Evolutionary conservation across 92 coral and sea anemone species (phyloP).

Genomic region (Phymanthus crucifer): DNA sequence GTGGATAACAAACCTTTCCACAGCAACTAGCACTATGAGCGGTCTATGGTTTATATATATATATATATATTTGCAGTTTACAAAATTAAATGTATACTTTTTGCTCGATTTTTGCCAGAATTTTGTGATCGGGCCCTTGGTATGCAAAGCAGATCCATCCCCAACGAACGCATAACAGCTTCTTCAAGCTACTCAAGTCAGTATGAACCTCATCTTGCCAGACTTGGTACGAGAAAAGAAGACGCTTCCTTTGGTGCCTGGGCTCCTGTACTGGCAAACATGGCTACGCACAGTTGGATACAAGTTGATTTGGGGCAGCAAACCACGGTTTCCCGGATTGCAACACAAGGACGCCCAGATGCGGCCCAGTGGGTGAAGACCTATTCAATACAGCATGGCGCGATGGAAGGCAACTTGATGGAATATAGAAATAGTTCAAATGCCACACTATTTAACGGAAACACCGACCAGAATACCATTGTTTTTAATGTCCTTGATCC

Average conservation of each 20-base stretch:
- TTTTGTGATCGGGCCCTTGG: not conserved
- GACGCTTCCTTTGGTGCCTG: not conserved
- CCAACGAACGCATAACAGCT: not conserved
- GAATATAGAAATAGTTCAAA: not conserved
- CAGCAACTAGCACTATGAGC: too few species aligned
- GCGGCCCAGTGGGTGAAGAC: not conserved
- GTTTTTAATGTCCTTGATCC: not conserved
- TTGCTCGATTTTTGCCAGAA: not conserved
- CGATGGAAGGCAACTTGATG: not conserved
- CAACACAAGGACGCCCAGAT: constrained; percentile 1
- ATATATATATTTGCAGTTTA: too few species aligned
- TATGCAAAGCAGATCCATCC: not conserved
- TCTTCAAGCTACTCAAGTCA: not conserved
- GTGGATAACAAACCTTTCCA: too few species aligned
- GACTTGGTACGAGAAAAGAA: not conserved
- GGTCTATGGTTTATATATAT: too few species aligned
- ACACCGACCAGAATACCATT: constrained; percentile 14
- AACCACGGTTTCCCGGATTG: not conserved
- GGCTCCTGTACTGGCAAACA: not conserved
- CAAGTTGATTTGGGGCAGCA: not conserved
- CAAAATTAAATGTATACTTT: too few species aligned
- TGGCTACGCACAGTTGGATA: not conserved
- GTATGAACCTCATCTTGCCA: not conserved
- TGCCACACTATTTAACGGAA: not conserved
- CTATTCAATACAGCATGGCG: not conserved